Evolutionary conservation across 2,797 vertebrate genomes (phyloP).

Genomic region (Knipowitschia caucasica): DNA sequence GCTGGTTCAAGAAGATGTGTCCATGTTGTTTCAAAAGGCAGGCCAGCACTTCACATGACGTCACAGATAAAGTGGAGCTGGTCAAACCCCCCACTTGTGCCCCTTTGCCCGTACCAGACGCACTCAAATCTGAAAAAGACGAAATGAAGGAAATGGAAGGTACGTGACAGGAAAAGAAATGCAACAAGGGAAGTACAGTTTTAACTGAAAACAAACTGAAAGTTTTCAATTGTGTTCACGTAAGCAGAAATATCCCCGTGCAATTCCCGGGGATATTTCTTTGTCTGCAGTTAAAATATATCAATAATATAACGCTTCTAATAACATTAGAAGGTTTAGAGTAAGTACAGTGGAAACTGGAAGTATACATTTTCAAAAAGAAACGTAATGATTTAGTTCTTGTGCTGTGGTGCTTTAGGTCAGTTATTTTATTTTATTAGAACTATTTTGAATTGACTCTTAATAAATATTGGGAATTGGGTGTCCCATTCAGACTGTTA

Average conservation of each 20-base stretch:
- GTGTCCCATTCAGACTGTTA: too few relatives aligned
- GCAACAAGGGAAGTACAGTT: neutral
- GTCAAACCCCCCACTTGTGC: constrained; percentile 22
- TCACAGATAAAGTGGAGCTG: constrained; percentile 44
- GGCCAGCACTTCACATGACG: constrained; percentile 48
- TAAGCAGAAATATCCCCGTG: neutral
- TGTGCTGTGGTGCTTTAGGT: too few relatives aligned
- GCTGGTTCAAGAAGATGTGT: constrained; percentile 68
- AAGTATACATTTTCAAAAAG: too few relatives aligned
- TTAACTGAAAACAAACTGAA: neutral
- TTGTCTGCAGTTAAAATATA: too few relatives aligned
- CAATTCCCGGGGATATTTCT: too few relatives aligned
- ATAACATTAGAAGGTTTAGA: too few relatives aligned
- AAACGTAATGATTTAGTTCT: too few relatives aligned
- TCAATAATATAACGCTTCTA: too few relatives aligned
- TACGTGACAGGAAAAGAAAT: constrained; percentile 22
- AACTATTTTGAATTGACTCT: too few relatives aligned
- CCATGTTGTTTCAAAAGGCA: constrained; percentile 68
- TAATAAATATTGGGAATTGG: too few relatives aligned
- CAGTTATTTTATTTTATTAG: too few relatives aligned
- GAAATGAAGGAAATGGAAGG: constrained; percentile 66
- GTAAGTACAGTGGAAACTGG: too few relatives aligned
- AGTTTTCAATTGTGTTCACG: neutral
- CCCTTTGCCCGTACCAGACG: constrained; percentile 13
- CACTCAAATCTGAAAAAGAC: constrained; percentile 45